phyloP scores from a whole-genome alignment of 2,888 invertebrate genomes.

The Rhagonycha lutea region DNA sequence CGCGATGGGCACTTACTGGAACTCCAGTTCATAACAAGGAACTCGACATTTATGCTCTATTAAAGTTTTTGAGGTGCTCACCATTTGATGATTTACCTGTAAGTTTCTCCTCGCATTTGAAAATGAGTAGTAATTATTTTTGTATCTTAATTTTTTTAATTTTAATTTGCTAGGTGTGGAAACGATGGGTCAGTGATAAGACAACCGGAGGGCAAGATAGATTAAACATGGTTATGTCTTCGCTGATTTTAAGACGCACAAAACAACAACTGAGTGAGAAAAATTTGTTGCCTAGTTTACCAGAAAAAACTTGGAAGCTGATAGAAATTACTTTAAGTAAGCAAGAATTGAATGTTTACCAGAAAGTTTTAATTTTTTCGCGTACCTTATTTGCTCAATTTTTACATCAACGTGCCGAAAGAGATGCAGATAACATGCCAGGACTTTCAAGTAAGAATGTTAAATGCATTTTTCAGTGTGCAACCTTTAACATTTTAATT shows the following conservation, averaged over 20 bases:
- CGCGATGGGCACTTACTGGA: slow-evolving; percentile 88
- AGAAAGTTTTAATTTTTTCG: slow-evolving; percentile 73
- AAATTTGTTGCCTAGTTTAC: slow-evolving; percentile 67
- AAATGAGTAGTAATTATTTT: background rate
- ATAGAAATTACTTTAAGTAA: slow-evolving; percentile 66
- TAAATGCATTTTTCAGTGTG: background rate
- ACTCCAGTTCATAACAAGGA: slow-evolving; percentile 96
- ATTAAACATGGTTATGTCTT: slow-evolving; percentile 82
- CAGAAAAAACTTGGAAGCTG: slow-evolving; percentile 62
- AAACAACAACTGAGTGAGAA: slow-evolving; percentile 75
- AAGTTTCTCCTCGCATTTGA: slow-evolving; percentile 38
- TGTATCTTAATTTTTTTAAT: too few relatives aligned
- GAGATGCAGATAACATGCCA: slow-evolving; percentile 53
- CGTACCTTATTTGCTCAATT: slow-evolving; percentile 77
- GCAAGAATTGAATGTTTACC: slow-evolving; percentile 78
- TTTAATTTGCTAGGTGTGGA: slow-evolving; percentile 75
- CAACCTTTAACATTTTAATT: background rate
- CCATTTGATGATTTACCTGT: slow-evolving; percentile 86
- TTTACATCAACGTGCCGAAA: slow-evolving; percentile 75
- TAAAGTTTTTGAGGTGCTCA: slow-evolving; percentile 82
- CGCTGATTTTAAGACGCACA: slow-evolving; percentile 84
- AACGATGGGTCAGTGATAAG: slow-evolving; percentile 88
- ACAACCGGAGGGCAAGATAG: slow-evolving; percentile 77
- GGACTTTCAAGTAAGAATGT: background rate
- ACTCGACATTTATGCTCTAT: slow-evolving; percentile 75